Conservation (phyloP, 2,888 invertebrate genomes). For the Amiota minor region DNA sequence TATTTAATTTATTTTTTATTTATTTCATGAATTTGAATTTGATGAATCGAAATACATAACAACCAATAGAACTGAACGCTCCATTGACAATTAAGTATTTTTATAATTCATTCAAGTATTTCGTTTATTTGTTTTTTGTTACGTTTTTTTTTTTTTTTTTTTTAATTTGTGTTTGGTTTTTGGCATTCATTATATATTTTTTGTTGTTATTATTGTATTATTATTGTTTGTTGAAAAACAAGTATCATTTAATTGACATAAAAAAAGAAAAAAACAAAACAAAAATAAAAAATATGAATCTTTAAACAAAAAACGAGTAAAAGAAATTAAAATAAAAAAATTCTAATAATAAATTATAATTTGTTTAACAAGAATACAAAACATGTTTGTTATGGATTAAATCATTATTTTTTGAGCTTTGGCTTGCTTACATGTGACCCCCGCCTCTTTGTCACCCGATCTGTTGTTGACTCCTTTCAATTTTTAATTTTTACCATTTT, state of each 20-base stretch:
- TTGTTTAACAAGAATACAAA: not conserved
- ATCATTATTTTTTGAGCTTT: no score
- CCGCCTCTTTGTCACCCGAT: no score
- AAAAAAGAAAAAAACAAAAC: slow-evolving; percentile 5
- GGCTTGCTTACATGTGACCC: no score
- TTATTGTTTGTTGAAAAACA: slow-evolving; percentile 15
- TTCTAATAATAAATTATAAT: no score
- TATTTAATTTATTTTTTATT: no score
- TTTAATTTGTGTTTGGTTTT: not conserved
- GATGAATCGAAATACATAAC: slow-evolving; percentile 23
- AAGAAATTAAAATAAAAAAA: not conserved
- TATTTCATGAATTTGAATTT: not conserved
- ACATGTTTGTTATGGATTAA: not conserved
- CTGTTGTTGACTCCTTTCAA: no score
- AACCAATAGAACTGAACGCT: slow-evolving; percentile 26
- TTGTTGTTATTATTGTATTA: slow-evolving; percentile 6
- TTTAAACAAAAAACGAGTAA: not conserved
- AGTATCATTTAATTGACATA: slow-evolving; percentile 1
- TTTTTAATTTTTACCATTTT: no score
- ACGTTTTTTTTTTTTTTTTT: no score
- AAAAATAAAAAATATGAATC: not conserved
- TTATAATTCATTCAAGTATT: slow-evolving; percentile 39
- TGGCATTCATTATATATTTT: not conserved
- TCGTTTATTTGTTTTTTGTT: not conserved
- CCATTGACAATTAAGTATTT: slow-evolving; percentile 10